Percentiles rank a stretch among this genome's conserved stretches.
These are phyloP conservation scores for Karalla daura DNA, from an alignment of 2,797 vertebrate species.

Conservation along the genomic window DNA sequence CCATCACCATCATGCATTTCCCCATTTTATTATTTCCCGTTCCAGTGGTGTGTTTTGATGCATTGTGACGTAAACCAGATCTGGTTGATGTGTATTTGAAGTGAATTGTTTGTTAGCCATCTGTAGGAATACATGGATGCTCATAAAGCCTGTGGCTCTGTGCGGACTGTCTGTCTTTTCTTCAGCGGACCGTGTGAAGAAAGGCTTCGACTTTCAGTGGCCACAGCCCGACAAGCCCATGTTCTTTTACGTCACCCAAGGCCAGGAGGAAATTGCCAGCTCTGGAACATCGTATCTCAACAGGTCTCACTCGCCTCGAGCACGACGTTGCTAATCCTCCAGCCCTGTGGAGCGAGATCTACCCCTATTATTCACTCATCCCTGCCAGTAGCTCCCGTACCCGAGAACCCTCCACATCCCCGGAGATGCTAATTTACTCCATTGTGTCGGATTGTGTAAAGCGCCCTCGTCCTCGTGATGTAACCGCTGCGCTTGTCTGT, in stretches of 20 bases:
- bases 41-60: not conserved
- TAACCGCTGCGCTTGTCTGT: too few relatives aligned
- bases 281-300: conserved; percentile 96
- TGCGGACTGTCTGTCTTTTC: conserved; percentile 3
- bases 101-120: not conserved
- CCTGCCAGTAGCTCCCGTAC: not conserved
- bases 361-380: not conserved
- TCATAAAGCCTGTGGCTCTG: not conserved
- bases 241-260: conserved; percentile 97
- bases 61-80: not conserved
- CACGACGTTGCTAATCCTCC: not conserved
- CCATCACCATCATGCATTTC: not conserved
- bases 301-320: conserved; percentile 79
- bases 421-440: not conserved
- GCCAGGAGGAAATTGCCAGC: conserved; percentile 96
- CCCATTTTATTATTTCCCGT: not conserved
- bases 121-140: not conserved
- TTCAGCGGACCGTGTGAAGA: conserved; percentile 93
- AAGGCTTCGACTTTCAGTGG: conserved; percentile 98
- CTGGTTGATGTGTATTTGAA: not conserved
- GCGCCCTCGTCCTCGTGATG: too few relatives aligned
- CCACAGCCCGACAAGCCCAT: conserved; percentile 96
- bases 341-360: too few relatives aligned
- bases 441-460: not conserved
- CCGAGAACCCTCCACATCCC: not conserved